Base-by-base conservation (phyloP, 2,797 vertebrate genomes). In the Hydrocynus forskahlii region DNA sequence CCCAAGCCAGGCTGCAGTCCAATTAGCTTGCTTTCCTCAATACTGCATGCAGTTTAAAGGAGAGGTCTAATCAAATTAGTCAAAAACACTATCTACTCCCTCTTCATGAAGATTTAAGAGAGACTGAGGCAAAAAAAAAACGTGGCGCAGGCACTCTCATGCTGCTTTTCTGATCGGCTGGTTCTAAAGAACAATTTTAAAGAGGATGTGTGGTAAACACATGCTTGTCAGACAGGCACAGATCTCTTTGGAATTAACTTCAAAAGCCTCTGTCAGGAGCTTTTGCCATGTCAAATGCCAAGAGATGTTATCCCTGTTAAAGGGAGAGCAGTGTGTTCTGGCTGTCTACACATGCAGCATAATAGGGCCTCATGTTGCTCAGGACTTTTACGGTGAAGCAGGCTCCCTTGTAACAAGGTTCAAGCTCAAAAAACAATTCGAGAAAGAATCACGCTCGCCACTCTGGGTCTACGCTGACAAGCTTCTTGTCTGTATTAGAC, bases 101-200 rank as follows among this genome's bases (percentile, higher is more conserved):
- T 52, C 17, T 17, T 72, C n/a, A 23, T 60, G 35, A 60, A 60
- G 8, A 12, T 38, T 16, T 55, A 12, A 43, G 55, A 60, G 72
- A 5, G 23, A 74, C 43, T 5, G 7, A 59, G 17, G 35, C 45
- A 62, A 55, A 55, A 7, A 62, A 55, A 55, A 7, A 55, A n/a
- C 4, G 0, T 57, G 29, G 40, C 40, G 17, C 29, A 43, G 9
- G 23, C 54, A 13, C n/a, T 57, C 66, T 52, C 35, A 55, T 60
- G 2, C 12, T 68, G 63, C 38, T n/a, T 55, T 71, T 73, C 52
- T 59, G 72, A 71, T 71, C 9, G 7, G 2, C 29, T 52, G 23
- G 17, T 76, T 83, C 67, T 72, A 43, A 66, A 83, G 55, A 50
- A 64, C 7, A 6, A 23, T 71, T 68, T 75, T 14, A 79, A 75